A percentile compares a stretch with the other conserved stretches of the same genome.
phyloP scores from a whole-genome alignment of 2,888 invertebrate genomes.

The Apotomis betuletana region DNA sequence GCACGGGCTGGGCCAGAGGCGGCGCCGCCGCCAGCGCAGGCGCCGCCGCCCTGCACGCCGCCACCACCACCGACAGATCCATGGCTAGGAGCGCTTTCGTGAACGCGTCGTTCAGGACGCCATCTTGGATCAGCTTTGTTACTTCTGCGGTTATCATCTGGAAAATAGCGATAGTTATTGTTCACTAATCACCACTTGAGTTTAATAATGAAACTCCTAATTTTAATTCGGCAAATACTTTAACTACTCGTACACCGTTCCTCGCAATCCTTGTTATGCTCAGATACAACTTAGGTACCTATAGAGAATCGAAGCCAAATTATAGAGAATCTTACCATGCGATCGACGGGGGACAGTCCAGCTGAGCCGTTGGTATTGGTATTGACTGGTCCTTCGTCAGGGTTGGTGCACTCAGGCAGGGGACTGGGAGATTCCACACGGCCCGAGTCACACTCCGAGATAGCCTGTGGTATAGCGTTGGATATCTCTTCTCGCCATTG shows the following conservation, averaged over 20 bases:
- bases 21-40: constrained; percentile 87
- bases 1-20: constrained; percentile 91
- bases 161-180: too few species aligned
- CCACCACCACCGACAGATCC: constrained; percentile 90
- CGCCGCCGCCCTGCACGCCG: constrained; percentile 90
- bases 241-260: too few species aligned
- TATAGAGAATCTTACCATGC: constrained; percentile 17
- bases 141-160: constrained; percentile 39
- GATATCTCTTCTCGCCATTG: constrained; percentile 36
- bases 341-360: constrained; percentile 24
- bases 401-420: neutral
- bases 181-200: too few species aligned
- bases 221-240: too few species aligned
- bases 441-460: constrained; percentile 20
- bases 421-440: constrained; percentile 13
- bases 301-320: too few species aligned
- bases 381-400: neutral
- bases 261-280: too few species aligned
- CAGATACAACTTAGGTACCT: too few species aligned
- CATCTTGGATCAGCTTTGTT: constrained; percentile 50
- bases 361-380: neutral
- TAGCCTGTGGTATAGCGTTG: neutral
- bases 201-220: too few species aligned
- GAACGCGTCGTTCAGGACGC: constrained; percentile 90
- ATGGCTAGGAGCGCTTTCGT: constrained; percentile 91